phyloP scores from a whole-genome alignment of 2,797 vertebrate genomes.

The Varecia variegata region DNA sequence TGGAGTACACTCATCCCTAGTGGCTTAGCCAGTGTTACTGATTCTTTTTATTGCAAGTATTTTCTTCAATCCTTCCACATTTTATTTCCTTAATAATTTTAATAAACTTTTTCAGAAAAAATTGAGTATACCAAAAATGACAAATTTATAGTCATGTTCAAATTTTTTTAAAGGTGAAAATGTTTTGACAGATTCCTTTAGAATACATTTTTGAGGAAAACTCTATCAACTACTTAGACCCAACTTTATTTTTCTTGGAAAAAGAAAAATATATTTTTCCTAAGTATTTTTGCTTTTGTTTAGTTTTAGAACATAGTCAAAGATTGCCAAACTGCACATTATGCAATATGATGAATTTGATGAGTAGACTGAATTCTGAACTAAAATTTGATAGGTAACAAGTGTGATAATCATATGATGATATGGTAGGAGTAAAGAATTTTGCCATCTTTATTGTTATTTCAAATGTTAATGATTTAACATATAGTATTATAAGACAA shows the following conservation, averaged over 20 bases:
- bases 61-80: not conserved
- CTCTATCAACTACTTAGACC: not conserved
- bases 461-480: not conserved
- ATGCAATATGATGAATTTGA: not conserved
- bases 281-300: slow-evolving; percentile 24
- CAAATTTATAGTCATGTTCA: not conserved
- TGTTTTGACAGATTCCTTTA: not conserved
- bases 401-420: not conserved
- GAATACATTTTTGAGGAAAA: slow-evolving; percentile 37
- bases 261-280: not conserved
- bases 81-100: slow-evolving; percentile 22
- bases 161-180: not conserved
- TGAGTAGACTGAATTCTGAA: not conserved
- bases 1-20: not conserved
- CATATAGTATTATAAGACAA: not conserved
- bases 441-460: not conserved
- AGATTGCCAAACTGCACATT: not conserved
- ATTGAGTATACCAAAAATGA: slow-evolving; percentile 19
- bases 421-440: not conserved
- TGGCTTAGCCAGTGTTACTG: not conserved
- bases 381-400: not conserved
- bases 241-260: slow-evolving; percentile 30
- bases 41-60: slow-evolving; percentile 16
- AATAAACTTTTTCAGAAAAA: slow-evolving; percentile 14
- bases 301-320: not conserved